phyloP scores from a whole-genome alignment of 2,888 invertebrate species.

The Zhuqinia jingwanae region DNA sequence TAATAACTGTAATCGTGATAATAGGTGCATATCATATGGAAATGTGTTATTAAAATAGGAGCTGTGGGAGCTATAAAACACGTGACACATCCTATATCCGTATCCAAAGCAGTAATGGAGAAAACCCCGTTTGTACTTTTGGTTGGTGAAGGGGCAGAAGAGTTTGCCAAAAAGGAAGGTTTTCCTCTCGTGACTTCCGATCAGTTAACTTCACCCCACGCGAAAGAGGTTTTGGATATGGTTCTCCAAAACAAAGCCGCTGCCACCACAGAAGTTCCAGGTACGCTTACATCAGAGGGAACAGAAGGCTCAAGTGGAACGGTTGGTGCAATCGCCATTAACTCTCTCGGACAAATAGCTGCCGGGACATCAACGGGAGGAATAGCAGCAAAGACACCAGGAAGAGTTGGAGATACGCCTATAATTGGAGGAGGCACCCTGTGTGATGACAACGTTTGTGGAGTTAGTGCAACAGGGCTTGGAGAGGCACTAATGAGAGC shows the following conservation, averaged over 20 bases:
- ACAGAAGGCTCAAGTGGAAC: too few relatives aligned
- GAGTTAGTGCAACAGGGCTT: constrained; percentile 91
- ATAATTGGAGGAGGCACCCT: constrained; percentile 78
- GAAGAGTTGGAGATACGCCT: constrained; percentile 87
- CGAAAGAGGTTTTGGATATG: constrained; percentile 69
- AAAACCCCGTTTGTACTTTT: constrained; percentile 88
- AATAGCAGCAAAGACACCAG: constrained; percentile 62
- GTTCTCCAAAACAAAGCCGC: constrained; percentile 37
- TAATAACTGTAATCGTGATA: too few relatives aligned
- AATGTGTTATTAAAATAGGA: constrained; percentile 83
- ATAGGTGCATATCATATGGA: too few relatives aligned
- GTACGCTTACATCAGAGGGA: too few relatives aligned
- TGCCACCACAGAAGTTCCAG: constrained; percentile 65
- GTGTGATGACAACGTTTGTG: constrained; percentile 82
- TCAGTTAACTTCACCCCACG: constrained; percentile 85
- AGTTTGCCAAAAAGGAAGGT: constrained; percentile 86
- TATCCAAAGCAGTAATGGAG: constrained; percentile 89
- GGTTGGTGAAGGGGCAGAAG: constrained; percentile 88
- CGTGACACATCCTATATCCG: constrained; percentile 88
- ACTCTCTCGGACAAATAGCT: constrained; percentile 87
- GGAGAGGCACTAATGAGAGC: constrained; percentile 91
- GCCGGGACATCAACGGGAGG: constrained; percentile 90
- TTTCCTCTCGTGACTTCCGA: constrained; percentile 85
- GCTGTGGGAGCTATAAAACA: constrained; percentile 89
- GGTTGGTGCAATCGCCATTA: constrained; percentile 92